These are phyloP conservation scores for Mormyrus iriodes DNA, from an alignment of 2,113 vertebrate species.

Conservation along the genomic window DNA sequence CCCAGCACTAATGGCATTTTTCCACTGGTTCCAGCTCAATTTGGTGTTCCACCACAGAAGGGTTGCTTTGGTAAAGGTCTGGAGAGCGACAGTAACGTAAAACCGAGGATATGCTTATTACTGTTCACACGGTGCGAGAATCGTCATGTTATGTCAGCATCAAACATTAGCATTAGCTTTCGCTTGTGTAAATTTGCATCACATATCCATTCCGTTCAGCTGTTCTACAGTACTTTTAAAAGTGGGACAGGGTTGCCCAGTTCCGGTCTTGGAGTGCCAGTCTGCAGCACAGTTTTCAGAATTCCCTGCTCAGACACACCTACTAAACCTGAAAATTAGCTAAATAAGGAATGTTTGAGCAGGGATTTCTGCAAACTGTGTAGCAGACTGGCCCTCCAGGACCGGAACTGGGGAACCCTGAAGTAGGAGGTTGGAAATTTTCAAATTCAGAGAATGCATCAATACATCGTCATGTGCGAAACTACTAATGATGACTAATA, in stretches of 20 bases:
- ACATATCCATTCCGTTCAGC: background rate
- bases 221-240: background rate
- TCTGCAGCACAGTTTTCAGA: background rate
- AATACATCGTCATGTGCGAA: background rate
- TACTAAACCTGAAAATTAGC: background rate
- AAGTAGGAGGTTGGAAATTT: background rate
- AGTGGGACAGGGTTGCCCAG: background rate
- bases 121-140: background rate
- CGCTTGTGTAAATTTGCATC: background rate
- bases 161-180: background rate
- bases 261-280: background rate
- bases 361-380: background rate
- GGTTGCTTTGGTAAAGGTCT: background rate
- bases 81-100: background rate
- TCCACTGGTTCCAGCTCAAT: background rate
- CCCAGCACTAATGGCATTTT: background rate
- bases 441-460: background rate
- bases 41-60: background rate
- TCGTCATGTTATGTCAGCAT: background rate
- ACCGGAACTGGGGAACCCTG: background rate
- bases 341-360: background rate
- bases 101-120: background rate
- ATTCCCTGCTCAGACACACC: background rate
- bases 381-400: background rate
- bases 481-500: background rate